Evolutionary conservation across 1,140 invertebrate genomes (phyloP).

Genomic region (Geopemphigus sp.): DNA sequence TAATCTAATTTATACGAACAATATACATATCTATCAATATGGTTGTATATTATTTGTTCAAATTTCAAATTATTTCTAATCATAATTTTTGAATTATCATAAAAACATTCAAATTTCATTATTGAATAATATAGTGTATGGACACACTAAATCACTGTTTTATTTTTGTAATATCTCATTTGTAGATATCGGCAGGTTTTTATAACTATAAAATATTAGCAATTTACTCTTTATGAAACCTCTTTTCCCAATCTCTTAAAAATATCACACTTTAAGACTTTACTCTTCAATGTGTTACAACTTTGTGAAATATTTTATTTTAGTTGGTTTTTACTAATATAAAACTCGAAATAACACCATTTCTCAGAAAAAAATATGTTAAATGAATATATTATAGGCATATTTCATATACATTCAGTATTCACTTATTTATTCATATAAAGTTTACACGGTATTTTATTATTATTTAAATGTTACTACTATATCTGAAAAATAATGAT

Average conservation of each 20-base stretch:
- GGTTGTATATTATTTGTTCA: too few species aligned
- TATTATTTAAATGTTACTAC: too few species aligned
- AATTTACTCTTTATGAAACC: not conserved
- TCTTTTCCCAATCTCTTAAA: not conserved
- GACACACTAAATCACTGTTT: slow-evolving; percentile 8
- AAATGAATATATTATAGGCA: too few species aligned
- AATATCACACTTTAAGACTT: not conserved
- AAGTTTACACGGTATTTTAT: not conserved
- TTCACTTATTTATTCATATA: not conserved
- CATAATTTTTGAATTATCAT: slow-evolving; percentile 4
- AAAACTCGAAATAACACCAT: slow-evolving; percentile 9
- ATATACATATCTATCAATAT: too few species aligned
- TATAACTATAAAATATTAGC: slow-evolving; percentile 11
- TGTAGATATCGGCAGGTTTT: not conserved
- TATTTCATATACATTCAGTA: not conserved
- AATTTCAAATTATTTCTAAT: not conserved
- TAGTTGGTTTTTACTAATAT: not conserved
- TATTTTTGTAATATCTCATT: slow-evolving; percentile 1
- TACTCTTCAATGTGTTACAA: slow-evolving; percentile 9
- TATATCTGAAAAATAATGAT: too few species aligned
- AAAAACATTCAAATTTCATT: not conserved
- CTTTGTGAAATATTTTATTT: not conserved
- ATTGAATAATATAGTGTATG: not conserved
- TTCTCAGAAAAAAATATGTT: too few species aligned
- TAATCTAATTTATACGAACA: too few species aligned